Base-by-base conservation (phyloP, 2,888 invertebrate genomes). In the Pollenia labialis region DNA sequence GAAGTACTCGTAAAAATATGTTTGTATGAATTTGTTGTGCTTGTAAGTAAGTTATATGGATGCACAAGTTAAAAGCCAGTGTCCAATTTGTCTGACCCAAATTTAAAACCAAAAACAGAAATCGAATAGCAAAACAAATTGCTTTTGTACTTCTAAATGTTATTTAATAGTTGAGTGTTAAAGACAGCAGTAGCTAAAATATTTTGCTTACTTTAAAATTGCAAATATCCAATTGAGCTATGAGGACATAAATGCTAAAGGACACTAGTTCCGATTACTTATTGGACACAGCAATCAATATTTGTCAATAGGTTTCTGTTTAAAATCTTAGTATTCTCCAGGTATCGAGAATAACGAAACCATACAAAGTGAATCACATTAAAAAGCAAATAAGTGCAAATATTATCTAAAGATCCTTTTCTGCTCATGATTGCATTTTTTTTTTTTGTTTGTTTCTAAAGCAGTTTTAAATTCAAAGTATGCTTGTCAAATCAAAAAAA, bases 41-140 rank as follows among this genome's bases (percentile, higher is more conserved):
- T 42, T 56, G 56, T n/a, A 46, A 54, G 72, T 81, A 32, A 32
- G 32, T 32, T 32, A 32, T 60, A 54, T 75, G 74, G 18, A 68
- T 58, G 75, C 44, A 68, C 44, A 68, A 75, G 56, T 75, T 81
- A 81, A 81, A 66, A 68, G 74, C 81, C 50, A 69, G 54, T 69
- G 76, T 69, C 82, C 76, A 82, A 69, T 71, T 69, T 76, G 76
- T 76, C 76, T 82, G 82, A 82, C 76, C 82, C 46, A 82, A 82
- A 76, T 76, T 81, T 18, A 66, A 75, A 75, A 62, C 16, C 52
- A 23, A 62, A 56, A 69, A 76, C 18, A 18, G 48, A 69, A 64
- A 76, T 69, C 76, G 82, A 76, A 69, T 56, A 18, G 60, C 52
- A 60, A 50, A 69, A 76, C 82, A 82, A 82, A 69, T 82, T 82